Evolutionary conservation across 2,113 vertebrate species (phyloP).

Genomic region (Cromileptes altivelis): DNA sequence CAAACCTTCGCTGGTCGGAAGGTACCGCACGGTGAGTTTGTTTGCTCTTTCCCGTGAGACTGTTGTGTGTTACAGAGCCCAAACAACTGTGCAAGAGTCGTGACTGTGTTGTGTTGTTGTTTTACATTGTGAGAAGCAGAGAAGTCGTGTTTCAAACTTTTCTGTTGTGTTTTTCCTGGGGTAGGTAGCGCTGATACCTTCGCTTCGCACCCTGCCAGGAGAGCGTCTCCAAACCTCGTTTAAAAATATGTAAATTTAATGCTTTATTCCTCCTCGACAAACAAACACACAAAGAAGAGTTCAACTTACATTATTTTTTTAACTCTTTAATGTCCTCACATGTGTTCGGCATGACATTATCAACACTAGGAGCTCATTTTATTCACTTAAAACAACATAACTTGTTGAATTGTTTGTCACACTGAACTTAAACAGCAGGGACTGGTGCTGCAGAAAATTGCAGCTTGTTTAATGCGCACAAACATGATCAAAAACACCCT

Average conservation of each 20-base stretch:
- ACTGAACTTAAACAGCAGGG: background rate
- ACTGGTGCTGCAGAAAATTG: background rate
- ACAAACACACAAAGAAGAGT: background rate
- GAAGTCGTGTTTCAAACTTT: slow-evolving; percentile 61
- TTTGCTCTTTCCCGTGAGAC: fast-evolving
- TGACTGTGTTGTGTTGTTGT: background rate
- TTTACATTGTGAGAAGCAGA: background rate
- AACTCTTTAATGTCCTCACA: fast-evolving
- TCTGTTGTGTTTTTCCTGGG: background rate
- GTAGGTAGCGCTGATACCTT: background rate
- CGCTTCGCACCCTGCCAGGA: background rate
- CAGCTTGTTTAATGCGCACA: too few relatives aligned
- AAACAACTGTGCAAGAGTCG: background rate
- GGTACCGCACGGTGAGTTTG: slow-evolving; percentile 41
- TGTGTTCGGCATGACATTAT: background rate
- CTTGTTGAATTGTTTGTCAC: background rate
- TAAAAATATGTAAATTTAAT: background rate
- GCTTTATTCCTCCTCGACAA: fast-evolving
- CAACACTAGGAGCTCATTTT: background rate
- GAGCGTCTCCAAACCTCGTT: background rate
- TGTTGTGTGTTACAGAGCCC: too few relatives aligned
- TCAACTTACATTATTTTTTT: background rate
- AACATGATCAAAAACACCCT: background rate
- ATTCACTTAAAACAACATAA: background rate
- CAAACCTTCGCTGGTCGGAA: background rate